These are phyloP conservation scores for Trogon surrucura DNA, from an alignment of 2,113 vertebrate species.

Conservation along the genomic window DNA sequence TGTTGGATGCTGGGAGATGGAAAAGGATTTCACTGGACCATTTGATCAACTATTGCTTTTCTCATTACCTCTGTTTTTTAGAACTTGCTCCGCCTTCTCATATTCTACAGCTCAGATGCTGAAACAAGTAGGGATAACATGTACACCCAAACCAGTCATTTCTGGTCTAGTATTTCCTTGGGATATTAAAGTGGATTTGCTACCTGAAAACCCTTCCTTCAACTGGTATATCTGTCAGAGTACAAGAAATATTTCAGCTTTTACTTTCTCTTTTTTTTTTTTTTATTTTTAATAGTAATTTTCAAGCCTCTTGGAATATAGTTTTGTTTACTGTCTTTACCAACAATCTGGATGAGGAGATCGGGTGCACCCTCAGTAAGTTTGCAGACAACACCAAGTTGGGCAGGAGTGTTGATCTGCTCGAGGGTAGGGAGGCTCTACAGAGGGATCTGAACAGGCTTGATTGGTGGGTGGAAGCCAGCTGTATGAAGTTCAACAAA, in stretches of 20 bases:
- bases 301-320: neutral
- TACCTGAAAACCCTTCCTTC: neutral
- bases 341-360: neutral
- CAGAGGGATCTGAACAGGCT: too few species aligned
- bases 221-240: neutral
- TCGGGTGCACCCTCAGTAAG: neutral
- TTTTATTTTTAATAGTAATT: neutral
- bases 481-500: neutral
- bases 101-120: neutral
- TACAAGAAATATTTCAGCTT: neutral
- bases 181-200: neutral
- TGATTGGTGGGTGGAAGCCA: neutral
- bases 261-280: neutral
- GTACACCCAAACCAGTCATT: neutral
- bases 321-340: neutral
- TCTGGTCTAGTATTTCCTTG: neutral
- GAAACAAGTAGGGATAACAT: neutral
- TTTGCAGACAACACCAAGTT: neutral
- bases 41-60: neutral
- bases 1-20: neutral
- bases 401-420: neutral
- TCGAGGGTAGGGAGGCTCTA: neutral
- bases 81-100: neutral
- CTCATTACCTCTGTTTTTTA: neutral
- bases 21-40: neutral